Percentiles rank a stretch among this genome's conserved stretches.
Evolutionary conservation across 2,797 vertebrate species (phyloP).

Genomic region (Gymnoscopelus microlampas): DNA sequence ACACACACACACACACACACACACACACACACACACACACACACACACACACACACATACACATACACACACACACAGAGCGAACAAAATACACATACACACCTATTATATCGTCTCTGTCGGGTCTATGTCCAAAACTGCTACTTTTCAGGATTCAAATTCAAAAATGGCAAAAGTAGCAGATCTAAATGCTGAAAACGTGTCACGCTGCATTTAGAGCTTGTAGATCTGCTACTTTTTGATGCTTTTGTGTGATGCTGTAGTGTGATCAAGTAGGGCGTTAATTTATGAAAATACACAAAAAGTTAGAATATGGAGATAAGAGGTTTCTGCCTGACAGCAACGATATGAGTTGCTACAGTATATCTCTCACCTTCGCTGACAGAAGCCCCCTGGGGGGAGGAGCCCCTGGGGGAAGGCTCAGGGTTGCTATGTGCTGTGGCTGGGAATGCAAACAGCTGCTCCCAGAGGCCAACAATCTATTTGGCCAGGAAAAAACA

Average conservation of each 20-base stretch:
- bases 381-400: conserved; percentile 25
- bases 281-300: too few relatives aligned
- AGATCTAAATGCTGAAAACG: too few relatives aligned
- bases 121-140: too few relatives aligned
- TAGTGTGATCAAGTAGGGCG: too few relatives aligned
- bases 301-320: too few relatives aligned
- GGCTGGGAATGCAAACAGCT: conserved; percentile 42
- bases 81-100: neutral
- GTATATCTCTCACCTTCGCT: conserved; percentile 37
- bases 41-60: neutral
- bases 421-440: conserved; percentile 47
- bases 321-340: neutral
- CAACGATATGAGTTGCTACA: conserved; percentile 35
- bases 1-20: neutral
- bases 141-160: too few relatives aligned
- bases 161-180: too few relatives aligned
- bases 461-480: conserved; percentile 29
- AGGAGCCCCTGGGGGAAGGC: conserved; percentile 38
- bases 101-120: too few relatives aligned
- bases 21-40: neutral
- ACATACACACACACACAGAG: neutral
- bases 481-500: conserved; percentile 19
- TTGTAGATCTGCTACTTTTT: too few relatives aligned
- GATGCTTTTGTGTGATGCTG: too few relatives aligned
- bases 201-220: too few relatives aligned